phyloP scores from a whole-genome alignment of 2,888 invertebrate species.

The Andricus curvator region DNA sequence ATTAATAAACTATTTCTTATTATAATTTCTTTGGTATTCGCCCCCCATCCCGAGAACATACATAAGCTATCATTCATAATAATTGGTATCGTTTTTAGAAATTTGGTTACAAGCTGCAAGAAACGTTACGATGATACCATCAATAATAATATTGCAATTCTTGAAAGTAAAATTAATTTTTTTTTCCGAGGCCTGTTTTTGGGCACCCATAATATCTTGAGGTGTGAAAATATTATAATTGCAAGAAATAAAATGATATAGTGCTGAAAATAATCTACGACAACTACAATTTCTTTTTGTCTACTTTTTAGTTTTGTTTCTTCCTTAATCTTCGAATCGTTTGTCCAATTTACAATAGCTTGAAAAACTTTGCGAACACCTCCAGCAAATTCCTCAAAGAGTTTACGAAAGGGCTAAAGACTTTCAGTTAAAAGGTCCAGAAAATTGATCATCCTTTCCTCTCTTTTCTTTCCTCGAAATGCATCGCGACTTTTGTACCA shows the following conservation, averaged over 20 bases:
- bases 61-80: too few species aligned
- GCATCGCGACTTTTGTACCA: slow-evolving; percentile 12
- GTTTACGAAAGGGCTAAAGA: slow-evolving; percentile 11
- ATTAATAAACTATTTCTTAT: too few species aligned
- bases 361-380: slow-evolving; percentile 12
- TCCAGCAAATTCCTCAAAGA: slow-evolving; percentile 8
- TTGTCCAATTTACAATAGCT: slow-evolving; percentile 19
- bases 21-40: too few species aligned
- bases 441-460: not conserved
- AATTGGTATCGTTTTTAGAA: too few species aligned
- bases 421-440: not conserved
- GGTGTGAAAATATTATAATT: not conserved
- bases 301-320: not conserved
- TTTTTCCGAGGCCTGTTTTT: too few species aligned
- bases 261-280: too few species aligned
- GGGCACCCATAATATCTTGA: too few species aligned
- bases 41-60: too few species aligned
- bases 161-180: too few species aligned
- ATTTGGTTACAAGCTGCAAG: too few species aligned
- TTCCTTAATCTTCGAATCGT: slow-evolving; percentile 11
- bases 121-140: too few species aligned
- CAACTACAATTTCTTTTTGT: not conserved
- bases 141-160: too few species aligned
- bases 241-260: not conserved
- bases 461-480: slow-evolving; percentile 24